Percentiles rank a stretch among this genome's conserved stretches.
Conservation (phyloP, 2,888 invertebrate genomes). For the Teinopalpus imperialis region DNA sequence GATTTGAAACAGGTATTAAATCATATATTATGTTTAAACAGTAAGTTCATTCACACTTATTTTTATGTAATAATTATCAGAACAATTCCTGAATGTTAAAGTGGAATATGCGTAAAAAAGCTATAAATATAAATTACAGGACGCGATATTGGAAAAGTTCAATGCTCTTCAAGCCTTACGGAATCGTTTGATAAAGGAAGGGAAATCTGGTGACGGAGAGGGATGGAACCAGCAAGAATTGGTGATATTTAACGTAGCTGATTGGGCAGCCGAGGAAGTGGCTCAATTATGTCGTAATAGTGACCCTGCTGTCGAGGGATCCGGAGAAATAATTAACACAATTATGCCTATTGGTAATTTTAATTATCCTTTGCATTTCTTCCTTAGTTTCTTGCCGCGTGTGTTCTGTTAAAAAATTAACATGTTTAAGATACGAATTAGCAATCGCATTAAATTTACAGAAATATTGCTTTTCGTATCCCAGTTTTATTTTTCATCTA, state of each 20-base stretch:
- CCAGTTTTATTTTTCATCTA: too few relatives aligned
- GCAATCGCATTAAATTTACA: too few relatives aligned
- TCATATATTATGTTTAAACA: slow-evolving; percentile 3
- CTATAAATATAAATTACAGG: too few relatives aligned
- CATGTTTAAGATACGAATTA: too few relatives aligned
- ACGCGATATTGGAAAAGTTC: slow-evolving; percentile 61
- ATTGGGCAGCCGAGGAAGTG: slow-evolving; percentile 68
- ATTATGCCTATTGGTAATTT: slow-evolving; percentile 52
- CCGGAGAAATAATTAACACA: slow-evolving; percentile 49
- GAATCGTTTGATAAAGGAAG: slow-evolving; percentile 58
- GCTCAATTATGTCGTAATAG: slow-evolving; percentile 60
- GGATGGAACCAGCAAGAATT: slow-evolving; percentile 51
- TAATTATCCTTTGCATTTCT: too few relatives aligned
- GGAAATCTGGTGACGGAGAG: slow-evolving; percentile 49
- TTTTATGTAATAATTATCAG: too few relatives aligned
- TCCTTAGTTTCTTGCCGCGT: too few relatives aligned
- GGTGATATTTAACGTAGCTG: slow-evolving; percentile 66
- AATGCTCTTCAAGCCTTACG: slow-evolving; percentile 51
- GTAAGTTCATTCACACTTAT: too few relatives aligned
- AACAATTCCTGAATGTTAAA: too few relatives aligned
- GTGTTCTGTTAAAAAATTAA: too few relatives aligned
- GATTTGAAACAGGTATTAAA: slow-evolving; percentile 66
- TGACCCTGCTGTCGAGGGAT: slow-evolving; percentile 45
- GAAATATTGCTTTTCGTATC: too few relatives aligned
- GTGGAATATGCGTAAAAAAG: too few relatives aligned